A percentile compares a stretch with the other conserved stretches of the same genome.
Evolutionary conservation across 2,888 invertebrate genomes (phyloP).

Genomic region (Epirrhoe tristata): DNA sequence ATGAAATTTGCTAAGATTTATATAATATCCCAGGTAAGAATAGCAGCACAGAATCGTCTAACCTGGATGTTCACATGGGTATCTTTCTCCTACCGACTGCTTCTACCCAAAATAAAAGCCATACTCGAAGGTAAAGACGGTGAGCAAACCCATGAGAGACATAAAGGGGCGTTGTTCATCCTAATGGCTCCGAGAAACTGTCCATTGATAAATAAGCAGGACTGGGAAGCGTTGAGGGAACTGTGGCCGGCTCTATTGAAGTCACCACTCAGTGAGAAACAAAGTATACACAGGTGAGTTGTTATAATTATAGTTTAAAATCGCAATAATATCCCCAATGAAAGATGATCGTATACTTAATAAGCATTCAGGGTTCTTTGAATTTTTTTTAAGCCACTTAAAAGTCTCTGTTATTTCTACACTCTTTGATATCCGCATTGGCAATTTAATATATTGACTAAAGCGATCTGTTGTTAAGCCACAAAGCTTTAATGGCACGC

Average conservation of each 20-base stretch:
- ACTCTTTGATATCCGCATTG: no score
- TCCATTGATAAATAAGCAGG: constrained; percentile 88
- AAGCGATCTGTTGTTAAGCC: no score
- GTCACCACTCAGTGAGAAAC: constrained; percentile 94
- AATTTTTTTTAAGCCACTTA: no score
- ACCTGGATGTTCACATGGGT: constrained; percentile 87
- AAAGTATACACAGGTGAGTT: constrained; percentile 87
- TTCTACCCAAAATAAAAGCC: constrained; percentile 87
- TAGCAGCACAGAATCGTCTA: constrained; percentile 88
- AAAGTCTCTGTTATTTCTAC: no score
- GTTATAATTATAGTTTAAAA: neutral
- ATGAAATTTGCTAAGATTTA: neutral
- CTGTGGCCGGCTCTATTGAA: constrained; percentile 93
- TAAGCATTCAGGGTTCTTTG: no score
- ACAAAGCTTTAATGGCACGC: no score
- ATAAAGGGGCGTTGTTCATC: constrained; percentile 90
- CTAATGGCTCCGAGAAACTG: constrained; percentile 88
- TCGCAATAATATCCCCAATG: no score
- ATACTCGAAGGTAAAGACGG: constrained; percentile 79
- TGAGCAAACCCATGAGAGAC: constrained; percentile 79
- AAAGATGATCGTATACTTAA: no score
- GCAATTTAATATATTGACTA: no score
- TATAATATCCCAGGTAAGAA: constrained; percentile 78
- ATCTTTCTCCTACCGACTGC: constrained; percentile 88
- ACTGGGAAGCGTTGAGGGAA: constrained; percentile 89